phyloP scores from a whole-genome alignment of 2,888 invertebrate species.

The Troides oblongomaculatus region DNA sequence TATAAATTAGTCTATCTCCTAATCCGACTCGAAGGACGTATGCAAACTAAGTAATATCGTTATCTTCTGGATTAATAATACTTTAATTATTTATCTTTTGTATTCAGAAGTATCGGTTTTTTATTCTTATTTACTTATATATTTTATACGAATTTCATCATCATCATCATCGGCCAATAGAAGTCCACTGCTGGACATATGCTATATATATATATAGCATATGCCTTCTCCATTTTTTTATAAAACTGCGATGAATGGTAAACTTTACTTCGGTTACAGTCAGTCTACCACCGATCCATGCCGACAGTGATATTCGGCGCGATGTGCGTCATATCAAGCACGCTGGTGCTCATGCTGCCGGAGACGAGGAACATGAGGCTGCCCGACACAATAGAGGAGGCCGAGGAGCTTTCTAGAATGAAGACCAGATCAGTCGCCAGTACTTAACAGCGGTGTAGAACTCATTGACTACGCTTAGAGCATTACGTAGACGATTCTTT shows the following conservation, averaged over 20 bases:
- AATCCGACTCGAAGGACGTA: too few relatives aligned
- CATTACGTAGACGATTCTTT: neutral
- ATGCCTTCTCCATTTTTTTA: too few relatives aligned
- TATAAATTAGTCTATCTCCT: too few relatives aligned
- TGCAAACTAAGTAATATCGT: too few relatives aligned
- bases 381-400: conserved; percentile 85
- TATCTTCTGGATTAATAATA: too few relatives aligned
- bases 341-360: conserved; percentile 83
- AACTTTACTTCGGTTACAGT: conserved; percentile 44
- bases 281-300: conserved; percentile 69
- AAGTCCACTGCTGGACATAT: too few relatives aligned
- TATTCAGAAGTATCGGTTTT: too few relatives aligned
- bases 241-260: neutral
- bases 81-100: too few relatives aligned
- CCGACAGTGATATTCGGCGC: conserved; percentile 83
- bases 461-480: neutral
- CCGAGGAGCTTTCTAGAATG: conserved; percentile 73
- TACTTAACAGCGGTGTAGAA: conserved; percentile 1
- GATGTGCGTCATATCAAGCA: conserved; percentile 81
- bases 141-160: too few relatives aligned
- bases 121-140: too few relatives aligned
- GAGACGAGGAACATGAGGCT: conserved; percentile 84
- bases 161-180: too few relatives aligned
- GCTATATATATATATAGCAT: too few relatives aligned
- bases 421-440: conserved; percentile 46